A percentile compares a stretch with the other conserved stretches of the same genome.
These are phyloP conservation scores for Helicoverpa assulta DNA, from an alignment of 2,888 invertebrate species.

Conservation along the genomic window DNA sequence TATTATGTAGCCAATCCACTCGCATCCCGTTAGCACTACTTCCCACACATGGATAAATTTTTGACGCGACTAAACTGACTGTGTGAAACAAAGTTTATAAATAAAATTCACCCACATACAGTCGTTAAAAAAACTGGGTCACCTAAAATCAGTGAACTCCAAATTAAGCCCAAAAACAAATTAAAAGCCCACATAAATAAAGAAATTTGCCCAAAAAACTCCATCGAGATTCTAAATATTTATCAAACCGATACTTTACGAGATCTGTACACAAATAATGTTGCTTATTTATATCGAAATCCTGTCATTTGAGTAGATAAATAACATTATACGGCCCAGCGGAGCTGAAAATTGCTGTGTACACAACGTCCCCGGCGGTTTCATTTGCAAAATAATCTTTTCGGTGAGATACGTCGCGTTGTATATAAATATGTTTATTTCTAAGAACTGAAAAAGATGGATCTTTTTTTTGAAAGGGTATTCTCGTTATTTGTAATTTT, in stretches of 20 bases:
- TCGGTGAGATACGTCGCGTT: conserved; percentile 19
- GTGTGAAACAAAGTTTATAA: too few relatives aligned
- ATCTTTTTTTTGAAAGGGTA: not conserved
- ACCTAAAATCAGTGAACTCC: not conserved
- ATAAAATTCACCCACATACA: too few relatives aligned
- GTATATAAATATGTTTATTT: conserved; percentile 1
- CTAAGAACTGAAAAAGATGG: conserved; percentile 17
- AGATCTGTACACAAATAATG: conserved; percentile 58
- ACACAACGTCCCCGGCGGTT: conserved; percentile 58
- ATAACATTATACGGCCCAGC: conserved; percentile 81
- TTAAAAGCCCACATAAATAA: conserved; percentile 11
- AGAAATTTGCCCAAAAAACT: conserved; percentile 8
- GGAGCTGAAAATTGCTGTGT: conserved; percentile 82
- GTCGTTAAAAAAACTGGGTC: not conserved
- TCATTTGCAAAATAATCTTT: conserved; percentile 67
- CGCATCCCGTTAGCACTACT: too few relatives aligned
- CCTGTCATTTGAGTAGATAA: conserved; percentile 84
- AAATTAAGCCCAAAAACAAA: conserved; percentile 23
- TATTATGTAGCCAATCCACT: too few relatives aligned
- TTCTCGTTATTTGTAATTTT: too few relatives aligned
- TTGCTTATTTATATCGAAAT: conserved; percentile 78
- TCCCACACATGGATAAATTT: too few relatives aligned
- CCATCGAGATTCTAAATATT: conserved; percentile 53
- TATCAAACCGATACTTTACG: conserved; percentile 33
- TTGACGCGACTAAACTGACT: too few relatives aligned